Base-by-base conservation (phyloP, 2,113 vertebrate species). In the Pteropus alecto region DNA sequence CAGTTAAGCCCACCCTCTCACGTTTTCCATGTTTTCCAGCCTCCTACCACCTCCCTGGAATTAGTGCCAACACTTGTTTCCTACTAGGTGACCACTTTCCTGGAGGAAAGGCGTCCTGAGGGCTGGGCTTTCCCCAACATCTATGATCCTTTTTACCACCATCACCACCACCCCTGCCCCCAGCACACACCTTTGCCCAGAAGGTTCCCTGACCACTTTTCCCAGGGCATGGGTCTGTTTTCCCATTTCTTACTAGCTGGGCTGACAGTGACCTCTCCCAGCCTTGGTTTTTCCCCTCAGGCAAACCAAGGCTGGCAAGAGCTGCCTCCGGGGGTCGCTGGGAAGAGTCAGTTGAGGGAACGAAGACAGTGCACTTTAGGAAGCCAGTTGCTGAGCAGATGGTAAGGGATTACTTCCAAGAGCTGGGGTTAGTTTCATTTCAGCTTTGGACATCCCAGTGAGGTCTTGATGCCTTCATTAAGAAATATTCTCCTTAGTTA, bases 311-410 rank as follows among this genome's bases (percentile, higher is more conserved):
- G 26, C 51, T 76, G 93, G 70, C 74, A 24, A 77, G 82, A 35
- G 33, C 38, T 19, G 76, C 65, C 28, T 78, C 11, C 38, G 0
- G 30, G 30, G 67, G 87, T 43, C 30, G 19, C 16, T 6, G 33
- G 1, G 38, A 94, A 68, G 38, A 48, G 54, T 61, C 58, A 0
- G 71, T 3, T 3, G 41, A 63, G 70, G 60, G 46, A 88, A 68
- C 0, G 1, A 76, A 67, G 85, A 38, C 12, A 83, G 73, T 0
- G 46, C 13, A 24, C 51, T 65, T 38, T 87, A 70, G 74, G 87
- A 79, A 97, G 87, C 87, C 76, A 58, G 88, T 88, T 43, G 58
- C 81, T 63, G 95, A 95, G 82, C 94, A 97, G 91, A 96, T 94
- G 95, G 87, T 56, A 61, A 96, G n/a, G 85, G 94, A 94, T 85